Evolutionary conservation across 1,140 invertebrate genomes (phyloP).

Genomic region (Tenebrio molitor): DNA sequence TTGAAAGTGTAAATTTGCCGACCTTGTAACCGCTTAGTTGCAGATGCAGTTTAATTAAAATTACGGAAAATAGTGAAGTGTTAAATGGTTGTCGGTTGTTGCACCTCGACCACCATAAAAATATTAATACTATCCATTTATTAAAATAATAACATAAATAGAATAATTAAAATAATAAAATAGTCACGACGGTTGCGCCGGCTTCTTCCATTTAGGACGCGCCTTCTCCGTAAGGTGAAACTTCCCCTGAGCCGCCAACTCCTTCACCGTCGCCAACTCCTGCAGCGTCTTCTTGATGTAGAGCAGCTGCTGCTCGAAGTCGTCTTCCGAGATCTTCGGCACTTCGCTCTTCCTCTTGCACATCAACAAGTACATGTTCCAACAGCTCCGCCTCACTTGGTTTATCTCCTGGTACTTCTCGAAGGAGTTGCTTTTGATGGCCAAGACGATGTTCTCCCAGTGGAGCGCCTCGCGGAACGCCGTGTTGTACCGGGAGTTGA

Average conservation of each 20-base stretch:
- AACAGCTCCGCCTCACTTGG: not conserved
- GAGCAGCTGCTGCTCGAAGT: constrained; percentile 19
- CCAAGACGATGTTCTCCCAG: constrained; percentile 12
- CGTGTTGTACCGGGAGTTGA: constrained; percentile 9
- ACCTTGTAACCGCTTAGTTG: no score
- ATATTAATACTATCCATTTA: no score
- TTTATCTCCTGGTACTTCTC: not conserved
- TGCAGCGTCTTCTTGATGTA: constrained; percentile 30
- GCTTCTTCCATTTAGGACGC: not conserved
- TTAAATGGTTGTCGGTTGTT: no score
- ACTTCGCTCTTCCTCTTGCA: constrained; percentile 4
- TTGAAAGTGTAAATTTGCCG: no score
- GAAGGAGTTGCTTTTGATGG: not conserved
- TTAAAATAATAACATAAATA: no score
- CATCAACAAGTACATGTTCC: constrained; percentile 27
- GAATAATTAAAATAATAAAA: no score
- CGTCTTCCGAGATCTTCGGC: constrained; percentile 2
- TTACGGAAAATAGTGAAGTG: no score
- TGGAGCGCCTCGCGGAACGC: constrained; percentile 2
- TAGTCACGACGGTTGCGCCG: no score
- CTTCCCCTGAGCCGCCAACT: not conserved
- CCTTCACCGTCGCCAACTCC: constrained; percentile 1
- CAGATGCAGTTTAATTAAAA: no score
- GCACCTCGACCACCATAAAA: no score
- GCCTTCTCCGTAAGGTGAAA: not conserved